Evolutionary conservation across 2,113 vertebrate species (phyloP).

Genomic region (Pao palembangensis): DNA sequence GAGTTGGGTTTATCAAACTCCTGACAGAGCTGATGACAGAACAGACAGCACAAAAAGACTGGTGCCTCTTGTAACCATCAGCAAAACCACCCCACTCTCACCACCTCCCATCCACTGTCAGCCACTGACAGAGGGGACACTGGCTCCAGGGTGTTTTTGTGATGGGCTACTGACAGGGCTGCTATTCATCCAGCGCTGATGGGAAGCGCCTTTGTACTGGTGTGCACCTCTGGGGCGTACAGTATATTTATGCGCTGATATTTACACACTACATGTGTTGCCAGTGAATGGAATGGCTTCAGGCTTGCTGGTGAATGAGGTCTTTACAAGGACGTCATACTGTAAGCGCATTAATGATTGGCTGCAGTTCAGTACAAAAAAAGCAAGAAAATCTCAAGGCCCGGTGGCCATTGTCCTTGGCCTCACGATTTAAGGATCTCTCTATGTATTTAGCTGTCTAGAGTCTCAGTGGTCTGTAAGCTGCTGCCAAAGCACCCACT

Average conservation of each 20-base stretch:
- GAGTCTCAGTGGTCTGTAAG: constrained; percentile 8
- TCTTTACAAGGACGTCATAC: background rate
- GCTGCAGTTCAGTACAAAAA: constrained; percentile 4
- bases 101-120: constrained; percentile 28
- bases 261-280: constrained; percentile 16
- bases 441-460: background rate
- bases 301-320: background rate
- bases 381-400: constrained; percentile 5
- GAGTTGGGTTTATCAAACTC: constrained; percentile 34
- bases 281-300: constrained; percentile 27
- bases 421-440: background rate
- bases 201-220: constrained; percentile 30
- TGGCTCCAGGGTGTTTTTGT: constrained; percentile 34
- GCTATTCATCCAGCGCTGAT: constrained; percentile 16
- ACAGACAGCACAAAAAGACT: constrained; percentile 37
- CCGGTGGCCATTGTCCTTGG: background rate
- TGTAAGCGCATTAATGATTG: constrained; percentile 32
- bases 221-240: background rate
- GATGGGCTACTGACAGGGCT: constrained; percentile 39
- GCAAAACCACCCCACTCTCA: background rate
- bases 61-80: constrained; percentile 34
- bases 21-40: constrained; percentile 42
- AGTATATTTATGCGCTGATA: constrained; percentile 1
- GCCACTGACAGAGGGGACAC: constrained; percentile 37
- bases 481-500: constrained; percentile 13